Base-by-base conservation (phyloP, 2,888 invertebrate genomes). In the Branchellion lobata region DNA sequence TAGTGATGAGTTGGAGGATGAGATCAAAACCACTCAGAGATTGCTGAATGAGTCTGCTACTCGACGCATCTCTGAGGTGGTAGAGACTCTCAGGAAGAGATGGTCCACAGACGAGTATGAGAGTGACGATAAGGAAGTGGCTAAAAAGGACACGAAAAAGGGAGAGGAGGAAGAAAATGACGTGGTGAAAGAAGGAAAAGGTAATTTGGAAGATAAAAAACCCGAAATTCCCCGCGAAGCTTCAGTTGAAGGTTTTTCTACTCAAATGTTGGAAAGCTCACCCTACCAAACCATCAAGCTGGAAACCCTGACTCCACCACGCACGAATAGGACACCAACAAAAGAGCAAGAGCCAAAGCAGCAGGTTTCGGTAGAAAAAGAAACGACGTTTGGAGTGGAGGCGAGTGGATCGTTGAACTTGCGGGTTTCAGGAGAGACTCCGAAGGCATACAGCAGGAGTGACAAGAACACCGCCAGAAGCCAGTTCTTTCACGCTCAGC, bases 361-460 rank as follows among this genome's bases (percentile, higher is more conserved):
- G 33, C 47, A 53, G 29, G 53, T 75, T 31, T 51, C 27, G 29
- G 51, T 53, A 5, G 21, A 8, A 31, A 47, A 53, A 11, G 27
- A 53, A 75, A 29, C 33, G 33, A 75, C 31, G 27, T 27, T 31
- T 40, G 31, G 0, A 24, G 53, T 27, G n/a, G 33, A 75, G 31
- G 29, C 1, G 51, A 75, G 51, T 27, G 53, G 40, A n/a, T 82
- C 81, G 14, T 61, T 83, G 21, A 81, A 82, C 40, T 80, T 83
- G 80, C 68, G 81, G 29, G 83, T 83, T 11, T 81, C 81, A 5
- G 83, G 82, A 5, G 81, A 82, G 40, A 79, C 78, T 21, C 83
- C 83, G 1, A 83, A 83, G 65, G 83, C 83, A 33, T 83, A 81
- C 80, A 81, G 36, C 14, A 73, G 76, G 14, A 31, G 31, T 1